Percentiles rank a stretch among this genome's conserved stretches.
phyloP scores from a whole-genome alignment of 2,113 vertebrate species.

The Phoenicopterus ruber region DNA sequence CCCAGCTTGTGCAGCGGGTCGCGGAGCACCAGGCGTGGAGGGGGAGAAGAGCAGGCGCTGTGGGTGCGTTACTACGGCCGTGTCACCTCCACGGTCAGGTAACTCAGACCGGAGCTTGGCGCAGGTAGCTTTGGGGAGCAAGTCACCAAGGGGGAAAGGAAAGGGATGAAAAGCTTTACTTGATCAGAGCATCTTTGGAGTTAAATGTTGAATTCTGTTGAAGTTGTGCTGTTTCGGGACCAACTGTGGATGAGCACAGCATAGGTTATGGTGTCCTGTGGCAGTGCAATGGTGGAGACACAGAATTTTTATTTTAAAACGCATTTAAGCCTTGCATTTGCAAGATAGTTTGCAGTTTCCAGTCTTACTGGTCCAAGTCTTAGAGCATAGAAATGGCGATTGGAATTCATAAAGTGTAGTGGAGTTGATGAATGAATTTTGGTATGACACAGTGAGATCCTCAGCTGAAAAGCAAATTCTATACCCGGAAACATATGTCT shows the following conservation, averaged over 20 bases:
- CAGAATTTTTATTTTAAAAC: not conserved
- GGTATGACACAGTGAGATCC: not conserved
- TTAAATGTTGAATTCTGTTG: not conserved
- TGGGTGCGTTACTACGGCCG: accelerated
- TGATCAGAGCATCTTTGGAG: not conserved
- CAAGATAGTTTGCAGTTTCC: not conserved
- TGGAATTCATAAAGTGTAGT: not conserved
- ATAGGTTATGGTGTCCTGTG: not conserved
- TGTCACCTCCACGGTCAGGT: not conserved
- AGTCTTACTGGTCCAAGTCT: not conserved
- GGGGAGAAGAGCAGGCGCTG: too few relatives aligned
- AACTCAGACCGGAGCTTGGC: not conserved
- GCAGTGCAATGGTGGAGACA: not conserved
- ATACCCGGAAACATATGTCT: accelerated
- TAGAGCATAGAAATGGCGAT: not conserved
- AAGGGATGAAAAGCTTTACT: not conserved
- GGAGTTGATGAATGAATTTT: not conserved
- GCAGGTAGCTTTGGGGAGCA: too few relatives aligned
- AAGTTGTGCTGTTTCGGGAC: not conserved
- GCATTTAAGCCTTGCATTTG: not conserved
- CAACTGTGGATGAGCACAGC: not conserved
- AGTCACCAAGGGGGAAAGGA: not conserved
- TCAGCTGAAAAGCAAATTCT: not conserved
- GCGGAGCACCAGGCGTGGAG: not conserved
- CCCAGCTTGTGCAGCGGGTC: not conserved